phyloP scores from a whole-genome alignment of 2,797 vertebrate species.

The Lacerta bilineata region DNA sequence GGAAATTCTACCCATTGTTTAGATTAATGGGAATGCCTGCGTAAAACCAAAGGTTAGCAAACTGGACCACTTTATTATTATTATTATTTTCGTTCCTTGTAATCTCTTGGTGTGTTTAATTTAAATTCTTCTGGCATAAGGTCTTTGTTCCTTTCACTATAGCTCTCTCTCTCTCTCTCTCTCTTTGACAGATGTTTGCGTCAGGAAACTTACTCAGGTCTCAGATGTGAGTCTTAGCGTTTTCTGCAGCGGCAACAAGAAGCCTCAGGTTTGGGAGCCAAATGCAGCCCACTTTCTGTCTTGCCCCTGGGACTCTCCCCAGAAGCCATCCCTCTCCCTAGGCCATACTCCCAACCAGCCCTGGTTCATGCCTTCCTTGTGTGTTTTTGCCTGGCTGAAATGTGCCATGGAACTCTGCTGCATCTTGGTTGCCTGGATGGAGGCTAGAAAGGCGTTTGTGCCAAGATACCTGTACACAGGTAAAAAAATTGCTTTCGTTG shows the following conservation, averaged over 20 bases:
- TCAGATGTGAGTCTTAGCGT: neutral
- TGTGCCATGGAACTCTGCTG: no score
- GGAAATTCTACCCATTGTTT: conserved; percentile 65
- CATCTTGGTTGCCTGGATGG: no score
- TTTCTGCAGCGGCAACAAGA: neutral
- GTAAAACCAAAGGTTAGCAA: conserved; percentile 72
- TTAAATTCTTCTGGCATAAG: conserved; percentile 78
- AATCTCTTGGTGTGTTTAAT: conserved; percentile 63
- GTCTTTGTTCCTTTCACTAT: conserved; percentile 71
- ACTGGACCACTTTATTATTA: conserved; percentile 67
- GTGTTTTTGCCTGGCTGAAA: no score
- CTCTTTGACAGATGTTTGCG: conserved; percentile 55
- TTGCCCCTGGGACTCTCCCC: no score
- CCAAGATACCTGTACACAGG: no score
- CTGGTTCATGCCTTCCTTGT: no score
- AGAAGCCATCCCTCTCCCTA: no score
- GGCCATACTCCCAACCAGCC: no score
- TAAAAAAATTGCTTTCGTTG: neutral
- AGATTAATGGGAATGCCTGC: conserved; percentile 67
- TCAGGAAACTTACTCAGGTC: conserved; percentile 61
- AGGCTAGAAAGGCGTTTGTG: no score
- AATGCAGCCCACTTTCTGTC: no score
- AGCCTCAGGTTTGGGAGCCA: no score
- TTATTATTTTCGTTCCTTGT: conserved; percentile 66
- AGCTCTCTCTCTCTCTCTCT: neutral